Evolutionary conservation across 1,140 invertebrate genomes (phyloP), one percentile per base, ranked within the genome.

Genomic region (Drosophila tani): DNA sequence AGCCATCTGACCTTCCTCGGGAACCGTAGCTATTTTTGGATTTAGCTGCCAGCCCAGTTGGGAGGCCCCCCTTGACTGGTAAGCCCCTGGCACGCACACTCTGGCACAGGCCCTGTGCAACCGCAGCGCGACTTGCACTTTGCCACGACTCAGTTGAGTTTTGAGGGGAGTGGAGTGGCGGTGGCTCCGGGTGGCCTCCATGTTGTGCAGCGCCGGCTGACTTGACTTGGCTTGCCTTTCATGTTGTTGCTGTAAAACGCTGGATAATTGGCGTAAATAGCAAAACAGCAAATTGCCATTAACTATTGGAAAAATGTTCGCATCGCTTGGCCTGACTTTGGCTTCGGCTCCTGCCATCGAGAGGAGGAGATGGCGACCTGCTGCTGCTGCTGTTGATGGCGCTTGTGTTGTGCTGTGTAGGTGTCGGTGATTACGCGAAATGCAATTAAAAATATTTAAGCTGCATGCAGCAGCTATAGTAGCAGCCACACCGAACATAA

Each of bases 201-300:
- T 79, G 60, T 53, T 67, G 75, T 53, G 56, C 41, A 58, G 45
- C 12, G 60, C 45, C 55, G 64, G 65, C 60, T 70, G 66, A 62
- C 69, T 69, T 77, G 53, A 64, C 73, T 70, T 66, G 69, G 63
- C 76, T 68, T 68, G 73, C 69, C 77, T 81, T 81, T 79, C 59
- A 46, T 82, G 84, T 75, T 88, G 77, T 79, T 90, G 69, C 68
- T 87, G 84, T 59, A 57, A 80, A 88, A 81, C 76, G 85, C 85
- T 71, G 85, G 81, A 90, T 90, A 90, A 90, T 90, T 90, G 85
- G 85, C 85, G 85, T 90, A 90, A 90, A 90, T 90, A 90, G 85
- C 85, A 90, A 90, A 90, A 90, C 85, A 90, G 85, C 85, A 90
- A 90, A 90, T 90, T 90, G 85, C 85, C 85, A 90, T 90, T 90